These are phyloP conservation scores for Spea bombifrons DNA, from an alignment of 2,113 vertebrate genomes.

Conservation along the genomic window DNA sequence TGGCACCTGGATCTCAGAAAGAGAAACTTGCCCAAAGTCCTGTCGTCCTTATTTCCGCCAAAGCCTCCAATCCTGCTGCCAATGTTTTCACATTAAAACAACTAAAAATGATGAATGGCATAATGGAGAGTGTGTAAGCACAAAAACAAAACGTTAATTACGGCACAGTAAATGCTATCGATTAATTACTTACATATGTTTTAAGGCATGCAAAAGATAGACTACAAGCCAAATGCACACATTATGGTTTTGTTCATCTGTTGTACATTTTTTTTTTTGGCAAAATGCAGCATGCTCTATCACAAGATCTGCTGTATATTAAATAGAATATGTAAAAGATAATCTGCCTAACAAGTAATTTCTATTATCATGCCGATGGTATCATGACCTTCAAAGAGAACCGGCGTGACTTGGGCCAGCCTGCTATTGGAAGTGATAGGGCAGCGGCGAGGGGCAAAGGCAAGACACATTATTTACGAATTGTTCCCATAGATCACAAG, in stretches of 20 bases:
- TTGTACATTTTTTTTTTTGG: not conserved
- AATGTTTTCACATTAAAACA: not conserved
- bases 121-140: not conserved
- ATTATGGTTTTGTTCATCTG: not conserved
- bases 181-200: not conserved
- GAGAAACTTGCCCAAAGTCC: not conserved
- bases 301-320: no score
- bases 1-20: not conserved
- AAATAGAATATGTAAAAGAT: no score
- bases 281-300: no score
- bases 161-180: not conserved
- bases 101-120: not conserved
- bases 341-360: no score
- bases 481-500: no score
- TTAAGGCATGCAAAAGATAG: not conserved
- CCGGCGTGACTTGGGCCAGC: no score
- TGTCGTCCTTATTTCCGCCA: not conserved
- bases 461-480: no score
- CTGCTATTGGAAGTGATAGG: no score
- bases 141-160: not conserved
- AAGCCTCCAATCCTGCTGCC: not conserved
- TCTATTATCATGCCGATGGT: no score
- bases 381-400: no score
- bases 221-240: not conserved
- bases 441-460: no score